Evolutionary conservation across 2,888 invertebrate species (phyloP), one percentile per base, ranked within the genome.

Genomic region (Psylliodes chrysocephalus): DNA sequence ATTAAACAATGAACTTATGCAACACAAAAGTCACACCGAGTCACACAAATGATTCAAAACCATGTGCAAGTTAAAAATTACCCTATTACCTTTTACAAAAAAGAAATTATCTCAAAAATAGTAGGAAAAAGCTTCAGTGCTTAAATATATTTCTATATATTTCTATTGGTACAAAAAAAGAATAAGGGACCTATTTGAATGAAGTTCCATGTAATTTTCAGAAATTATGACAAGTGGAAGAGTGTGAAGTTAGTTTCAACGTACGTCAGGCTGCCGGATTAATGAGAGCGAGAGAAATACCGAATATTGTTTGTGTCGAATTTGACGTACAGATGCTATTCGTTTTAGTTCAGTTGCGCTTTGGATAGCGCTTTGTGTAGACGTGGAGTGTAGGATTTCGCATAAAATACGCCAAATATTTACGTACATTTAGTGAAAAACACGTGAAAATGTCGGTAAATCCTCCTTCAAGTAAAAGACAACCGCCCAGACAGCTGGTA

Each of bases 401-500:
- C 57, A 64, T 57, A 49, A 69, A 72, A 70, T 67, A 64, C 71
- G 69, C 66, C 71, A 71, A 68, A 73, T 73, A 75, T 77, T 76
- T 75, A 75, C 78, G 77, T 74, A 68, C 68, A 71, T 73, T 67
- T 66, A 54, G 71, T 71, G 69, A 69, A 72, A 85, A 85, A 85
- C 64, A 66, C 66, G 71, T 67, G 71, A 70, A 73, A 77, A 77
- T 75, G 75, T 76, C 76, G 71, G 72, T 73, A 70, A 73, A 67
- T 67, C 85, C 86, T 84, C 85, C 86, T 79, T 84, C 82, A 79
- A 83, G 78, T 75, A 87, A 87, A 82, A 85, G 86, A 82, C 86
- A 86, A 82, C 85, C 86, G 78, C 82, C 87, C 69, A 85, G 88
- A 74, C 87, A 88, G 77, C 84, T 88, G 86, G 88, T 88, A 82